Conservation (phyloP, 2,888 invertebrate genomes). For the Drosophila neotestacea region DNA sequence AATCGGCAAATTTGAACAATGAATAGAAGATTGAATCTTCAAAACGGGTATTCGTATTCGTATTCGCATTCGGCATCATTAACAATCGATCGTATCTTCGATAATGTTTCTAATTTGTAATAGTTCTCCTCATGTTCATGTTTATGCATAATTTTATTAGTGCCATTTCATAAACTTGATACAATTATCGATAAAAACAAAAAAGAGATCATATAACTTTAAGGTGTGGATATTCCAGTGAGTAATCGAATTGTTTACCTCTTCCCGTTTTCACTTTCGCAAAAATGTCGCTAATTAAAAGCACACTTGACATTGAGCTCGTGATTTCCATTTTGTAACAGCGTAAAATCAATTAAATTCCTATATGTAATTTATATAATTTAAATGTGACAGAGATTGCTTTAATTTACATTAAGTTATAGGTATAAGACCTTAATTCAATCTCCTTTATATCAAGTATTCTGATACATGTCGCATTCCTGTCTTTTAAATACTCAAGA, state of each 20-base stretch:
- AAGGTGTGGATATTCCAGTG: conserved; percentile 1
- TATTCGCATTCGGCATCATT: not conserved
- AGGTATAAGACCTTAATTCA: too few relatives aligned
- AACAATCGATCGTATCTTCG: conserved; percentile 13
- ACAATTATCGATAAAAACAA: conserved; percentile 8
- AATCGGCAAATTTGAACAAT: conserved; percentile 30
- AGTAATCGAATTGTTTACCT: conserved; percentile 16
- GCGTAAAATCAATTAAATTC: conserved; percentile 23
- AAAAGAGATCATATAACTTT: conserved; percentile 15
- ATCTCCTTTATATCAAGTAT: too few relatives aligned
- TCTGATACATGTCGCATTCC: too few relatives aligned
- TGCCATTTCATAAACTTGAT: conserved; percentile 8
- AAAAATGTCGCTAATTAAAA: conserved; percentile 29
- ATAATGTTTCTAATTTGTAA: conserved; percentile 25
- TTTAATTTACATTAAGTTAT: too few relatives aligned
- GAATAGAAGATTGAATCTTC: conserved; percentile 17
- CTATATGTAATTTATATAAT: not conserved
- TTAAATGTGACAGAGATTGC: too few relatives aligned
- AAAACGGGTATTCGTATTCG: conserved; percentile 36
- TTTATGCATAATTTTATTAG: conserved; percentile 4
- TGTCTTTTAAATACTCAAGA: not conserved
- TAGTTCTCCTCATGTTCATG: not conserved
- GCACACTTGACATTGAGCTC: conserved; percentile 31
- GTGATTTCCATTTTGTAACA: conserved; percentile 23
- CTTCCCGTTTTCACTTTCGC: conserved; percentile 24